These are phyloP conservation scores for Manis javanica DNA, from an alignment of 2,797 vertebrate genomes.

Conservation along the genomic window DNA sequence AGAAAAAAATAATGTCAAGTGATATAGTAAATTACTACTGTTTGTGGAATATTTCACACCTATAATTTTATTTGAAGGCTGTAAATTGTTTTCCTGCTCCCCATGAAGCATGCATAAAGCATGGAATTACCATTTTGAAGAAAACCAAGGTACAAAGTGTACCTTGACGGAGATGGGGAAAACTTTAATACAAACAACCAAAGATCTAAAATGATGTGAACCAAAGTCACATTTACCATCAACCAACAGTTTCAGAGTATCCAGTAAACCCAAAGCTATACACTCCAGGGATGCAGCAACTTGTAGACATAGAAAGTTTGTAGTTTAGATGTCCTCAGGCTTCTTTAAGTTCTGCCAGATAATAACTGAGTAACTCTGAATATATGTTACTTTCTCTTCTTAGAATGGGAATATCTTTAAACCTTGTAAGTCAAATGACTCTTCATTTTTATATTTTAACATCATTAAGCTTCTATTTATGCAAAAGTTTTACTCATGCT, in stretches of 20 bases:
- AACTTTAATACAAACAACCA: constrained; percentile 12
- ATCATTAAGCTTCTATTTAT: neutral
- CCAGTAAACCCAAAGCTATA: neutral
- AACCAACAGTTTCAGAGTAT: neutral
- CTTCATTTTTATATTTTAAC: neutral
- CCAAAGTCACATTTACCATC: neutral
- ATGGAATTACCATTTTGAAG: constrained; percentile 35
- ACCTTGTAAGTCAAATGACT: neutral
- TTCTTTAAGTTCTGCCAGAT: neutral
- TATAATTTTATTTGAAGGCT: constrained; percentile 67
- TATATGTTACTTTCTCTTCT: neutral
- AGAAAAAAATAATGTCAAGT: constrained; percentile 39
- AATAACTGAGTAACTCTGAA: neutral
- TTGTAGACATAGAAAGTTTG: neutral
- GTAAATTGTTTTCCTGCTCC: constrained; percentile 36
- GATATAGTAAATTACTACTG: constrained; percentile 22
- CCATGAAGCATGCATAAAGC: constrained; percentile 19
- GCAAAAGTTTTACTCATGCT: neutral
- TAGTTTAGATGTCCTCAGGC: neutral
- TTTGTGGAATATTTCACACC: constrained; percentile 50
- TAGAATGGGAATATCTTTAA: constrained; percentile 13
- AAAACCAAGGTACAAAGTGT: constrained; percentile 48
- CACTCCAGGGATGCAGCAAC: neutral
- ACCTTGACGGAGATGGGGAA: neutral
- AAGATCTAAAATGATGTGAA: constrained; percentile 25